Base-by-base conservation (phyloP, 2,113 vertebrate genomes). In the Entomyzon cyanotis region DNA sequence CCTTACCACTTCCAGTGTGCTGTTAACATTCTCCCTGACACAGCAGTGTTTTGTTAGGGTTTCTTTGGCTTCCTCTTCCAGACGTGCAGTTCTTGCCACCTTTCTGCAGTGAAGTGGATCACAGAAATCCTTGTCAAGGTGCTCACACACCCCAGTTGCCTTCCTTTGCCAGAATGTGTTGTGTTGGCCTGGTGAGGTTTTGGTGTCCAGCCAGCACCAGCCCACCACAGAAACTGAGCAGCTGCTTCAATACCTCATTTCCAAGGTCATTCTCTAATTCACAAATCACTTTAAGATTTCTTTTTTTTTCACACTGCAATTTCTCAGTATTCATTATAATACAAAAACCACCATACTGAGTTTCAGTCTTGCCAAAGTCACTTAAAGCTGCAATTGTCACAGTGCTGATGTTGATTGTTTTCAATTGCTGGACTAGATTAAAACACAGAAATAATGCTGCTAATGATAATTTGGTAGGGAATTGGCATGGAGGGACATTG, bases 391-490 rank as follows among this genome's bases (percentile, higher is more conserved):
- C 52, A 42, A 8, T 86, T 92, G 50, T 89, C 55, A 89, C 68
- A 35, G 9, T 53, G 73, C n/a, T 92, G 62, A 65, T 58, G 37
- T 74, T 90, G 55, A 39, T 58, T 58, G 60, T 64, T 89, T 81
- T 46, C 71, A 77, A 10, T 89, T 74, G 68, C 73, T 81, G 89
- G 42, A 33, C n/a, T 41, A 62, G 86, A 81, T 69, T n/a, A 86
- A 95, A 93, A 65, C 19, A 46, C 16, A 89, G 63, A 84, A 91
- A 91, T 90, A 91, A 94, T 94, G 87, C 53, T 30, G 25, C 55
- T 92, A 70, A 91, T 94, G 89, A 89, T 74, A 49, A 80, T 91
- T 92, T 81, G 44, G 5, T 68, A 37, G 47, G 44, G 55, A 89
- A 84, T 58, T 95, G 64, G 68, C 68, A 62, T 1, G 1, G 75